Conservation (phyloP, 1,140 invertebrate genomes). For the Euwallacea fornicatus region DNA sequence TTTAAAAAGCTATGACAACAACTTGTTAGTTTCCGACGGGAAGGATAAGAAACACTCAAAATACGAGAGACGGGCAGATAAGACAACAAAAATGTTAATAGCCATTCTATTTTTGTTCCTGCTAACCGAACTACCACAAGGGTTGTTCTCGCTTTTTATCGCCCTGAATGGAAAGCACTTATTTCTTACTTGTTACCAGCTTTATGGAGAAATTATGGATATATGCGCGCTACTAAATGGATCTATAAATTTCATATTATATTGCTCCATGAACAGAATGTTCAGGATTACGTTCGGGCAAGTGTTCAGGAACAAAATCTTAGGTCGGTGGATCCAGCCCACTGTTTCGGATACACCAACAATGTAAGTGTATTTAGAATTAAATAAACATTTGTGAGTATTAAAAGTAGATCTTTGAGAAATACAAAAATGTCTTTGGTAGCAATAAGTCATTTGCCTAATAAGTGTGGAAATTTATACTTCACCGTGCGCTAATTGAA, state of each 20-base stretch:
- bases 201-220: conserved; percentile 89
- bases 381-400: too few relatives aligned
- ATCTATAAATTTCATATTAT: conserved; percentile 91
- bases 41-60: conserved; percentile 54
- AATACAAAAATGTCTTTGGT: too few relatives aligned
- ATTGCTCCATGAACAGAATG: conserved; percentile 92
- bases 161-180: conserved; percentile 73
- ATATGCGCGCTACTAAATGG: conserved; percentile 89
- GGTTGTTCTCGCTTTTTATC: conserved; percentile 72
- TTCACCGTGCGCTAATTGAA: too few relatives aligned
- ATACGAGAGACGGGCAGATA: conserved; percentile 72
- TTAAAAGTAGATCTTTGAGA: too few relatives aligned
- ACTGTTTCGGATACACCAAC: conserved; percentile 28
- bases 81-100: conserved; percentile 88
- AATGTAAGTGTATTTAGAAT: conserved; percentile 21
- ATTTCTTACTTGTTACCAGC: conserved; percentile 72
- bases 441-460: too few relatives aligned
- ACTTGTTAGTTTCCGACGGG: conserved; percentile 52
- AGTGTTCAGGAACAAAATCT: conserved; percentile 61
- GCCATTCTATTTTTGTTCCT: conserved; percentile 85
- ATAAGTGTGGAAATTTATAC: too few relatives aligned
- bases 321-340: conserved; percentile 46
- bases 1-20: conserved; percentile 64
- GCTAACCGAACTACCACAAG: conserved; percentile 84
- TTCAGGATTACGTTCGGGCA: conserved; percentile 85